phyloP scores from a whole-genome alignment of 2,888 invertebrate genomes.

The Lampropteryx suffumata region DNA sequence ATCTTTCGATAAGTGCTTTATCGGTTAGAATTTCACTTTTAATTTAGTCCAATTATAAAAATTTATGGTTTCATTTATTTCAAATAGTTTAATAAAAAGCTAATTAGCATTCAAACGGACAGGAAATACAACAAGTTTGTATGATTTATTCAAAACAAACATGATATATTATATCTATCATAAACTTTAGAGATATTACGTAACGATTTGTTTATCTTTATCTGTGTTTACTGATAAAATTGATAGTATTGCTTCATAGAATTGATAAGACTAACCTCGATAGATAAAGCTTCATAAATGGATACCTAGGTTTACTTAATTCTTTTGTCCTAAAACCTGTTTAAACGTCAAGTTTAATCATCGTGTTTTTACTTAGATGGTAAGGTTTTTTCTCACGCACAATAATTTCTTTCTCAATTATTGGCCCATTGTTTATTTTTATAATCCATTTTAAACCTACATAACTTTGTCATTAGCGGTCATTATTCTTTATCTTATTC shows the following conservation, averaged over 20 bases:
- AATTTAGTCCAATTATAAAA: conserved; percentile 11
- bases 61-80: conserved; percentile 13
- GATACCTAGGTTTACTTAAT: conserved; percentile 37
- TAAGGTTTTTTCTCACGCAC: conserved; percentile 6
- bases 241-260: conserved; percentile 59
- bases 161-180: conserved; percentile 21
- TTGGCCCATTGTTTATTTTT: conserved; percentile 8
- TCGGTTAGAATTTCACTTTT: too few relatives aligned
- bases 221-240: conserved; percentile 50
- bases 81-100: conserved; percentile 10
- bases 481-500: conserved; percentile 26
- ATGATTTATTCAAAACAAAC: conserved; percentile 22
- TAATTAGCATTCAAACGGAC: conserved; percentile 16
- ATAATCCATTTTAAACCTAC: conserved; percentile 15
- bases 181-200: conserved; percentile 36
- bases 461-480: conserved; percentile 23
- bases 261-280: conserved; percentile 58
- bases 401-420: conserved; percentile 5
- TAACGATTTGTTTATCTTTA: conserved; percentile 41
- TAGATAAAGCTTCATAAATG: conserved; percentile 48
- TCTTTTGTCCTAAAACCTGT: conserved; percentile 39
- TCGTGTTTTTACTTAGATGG: background rate
- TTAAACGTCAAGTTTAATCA: background rate
- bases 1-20: too few relatives aligned
- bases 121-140: conserved; percentile 24